Percentiles rank a stretch among this genome's conserved stretches.
Evolutionary conservation across 2,113 vertebrate genomes (phyloP).

Genomic region (Morone saxatilis): DNA sequence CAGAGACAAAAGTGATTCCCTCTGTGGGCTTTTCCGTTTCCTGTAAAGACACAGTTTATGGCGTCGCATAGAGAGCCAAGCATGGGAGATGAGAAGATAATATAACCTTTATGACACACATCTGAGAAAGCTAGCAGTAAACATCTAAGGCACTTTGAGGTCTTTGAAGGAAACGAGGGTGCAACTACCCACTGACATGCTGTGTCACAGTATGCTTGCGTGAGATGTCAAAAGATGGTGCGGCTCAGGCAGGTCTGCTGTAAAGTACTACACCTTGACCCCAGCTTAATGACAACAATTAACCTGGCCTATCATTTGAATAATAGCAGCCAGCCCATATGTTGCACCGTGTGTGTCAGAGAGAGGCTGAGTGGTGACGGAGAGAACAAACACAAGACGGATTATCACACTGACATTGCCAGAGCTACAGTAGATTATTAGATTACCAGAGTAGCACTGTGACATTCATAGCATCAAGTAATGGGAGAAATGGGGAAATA

Average conservation of each 20-base stretch:
- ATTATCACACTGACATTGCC: neutral
- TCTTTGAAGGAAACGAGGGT: neutral
- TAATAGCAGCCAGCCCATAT: conserved; percentile 16
- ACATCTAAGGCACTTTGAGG: conserved; percentile 5
- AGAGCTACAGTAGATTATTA: neutral
- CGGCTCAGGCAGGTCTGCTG: neutral
- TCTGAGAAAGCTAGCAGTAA: conserved; percentile 26
- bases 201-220: conserved; percentile 4
- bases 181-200: neutral
- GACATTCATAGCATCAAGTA: neutral
- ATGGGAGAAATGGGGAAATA: neutral
- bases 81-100: neutral
- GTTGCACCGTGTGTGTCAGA: conserved; percentile 17
- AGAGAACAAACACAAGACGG: neutral
- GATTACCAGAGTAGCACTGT: neutral
- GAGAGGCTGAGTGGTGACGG: neutral
- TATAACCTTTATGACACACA: neutral
- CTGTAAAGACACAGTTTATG: neutral
- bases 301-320: conserved; percentile 46
- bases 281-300: conserved; percentile 32
- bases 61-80: neutral
- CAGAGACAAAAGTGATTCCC: neutral
- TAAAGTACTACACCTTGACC: conserved; percentile 17
- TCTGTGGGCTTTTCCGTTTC: neutral
- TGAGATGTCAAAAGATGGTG: neutral